These are phyloP conservation scores for Rhinolophus ferrumequinum DNA, from an alignment of 2,113 vertebrate genomes.

Conservation along the genomic window DNA sequence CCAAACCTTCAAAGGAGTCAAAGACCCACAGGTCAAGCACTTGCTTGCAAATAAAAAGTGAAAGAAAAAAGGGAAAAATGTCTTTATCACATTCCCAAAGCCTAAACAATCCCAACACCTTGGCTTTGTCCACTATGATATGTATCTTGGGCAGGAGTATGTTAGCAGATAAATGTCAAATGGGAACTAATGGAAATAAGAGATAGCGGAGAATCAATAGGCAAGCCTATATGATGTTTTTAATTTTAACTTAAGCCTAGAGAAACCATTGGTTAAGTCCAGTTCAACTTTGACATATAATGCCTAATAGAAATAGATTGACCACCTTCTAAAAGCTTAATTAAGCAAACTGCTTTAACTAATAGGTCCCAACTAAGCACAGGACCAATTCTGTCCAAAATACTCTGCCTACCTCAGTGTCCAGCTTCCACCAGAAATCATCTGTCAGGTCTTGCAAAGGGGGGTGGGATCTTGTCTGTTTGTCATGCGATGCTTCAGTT, in stretches of 20 bases:
- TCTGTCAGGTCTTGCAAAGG: neutral
- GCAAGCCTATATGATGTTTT: conserved; percentile 29
- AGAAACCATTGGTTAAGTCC: neutral
- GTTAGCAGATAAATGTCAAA: conserved; percentile 8
- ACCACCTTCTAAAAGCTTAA: conserved; percentile 19
- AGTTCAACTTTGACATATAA: conserved; percentile 34
- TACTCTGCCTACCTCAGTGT: neutral
- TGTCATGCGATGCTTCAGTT: neutral
- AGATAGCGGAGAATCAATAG: neutral
- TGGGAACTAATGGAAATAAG: conserved; percentile 24
- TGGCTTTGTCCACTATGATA: neutral
- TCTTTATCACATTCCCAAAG: neutral
- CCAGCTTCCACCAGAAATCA: neutral
- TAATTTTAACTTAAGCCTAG: neutral
- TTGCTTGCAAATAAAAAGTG: neutral
- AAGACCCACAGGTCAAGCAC: neutral
- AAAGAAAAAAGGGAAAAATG: neutral
- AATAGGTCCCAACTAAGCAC: conserved; percentile 10
- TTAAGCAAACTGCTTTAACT: conserved; percentile 38
- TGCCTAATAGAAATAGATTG: conserved; percentile 13
- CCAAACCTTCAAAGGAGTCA: conserved; percentile 5
- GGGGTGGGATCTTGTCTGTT: neutral
- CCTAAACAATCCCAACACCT: neutral
- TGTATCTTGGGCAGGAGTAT: neutral
- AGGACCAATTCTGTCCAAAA: conserved; percentile 21